These are phyloP conservation scores for Tringa solitaria DNA, from an alignment of 2,113 vertebrate species.

Conservation along the genomic window DNA sequence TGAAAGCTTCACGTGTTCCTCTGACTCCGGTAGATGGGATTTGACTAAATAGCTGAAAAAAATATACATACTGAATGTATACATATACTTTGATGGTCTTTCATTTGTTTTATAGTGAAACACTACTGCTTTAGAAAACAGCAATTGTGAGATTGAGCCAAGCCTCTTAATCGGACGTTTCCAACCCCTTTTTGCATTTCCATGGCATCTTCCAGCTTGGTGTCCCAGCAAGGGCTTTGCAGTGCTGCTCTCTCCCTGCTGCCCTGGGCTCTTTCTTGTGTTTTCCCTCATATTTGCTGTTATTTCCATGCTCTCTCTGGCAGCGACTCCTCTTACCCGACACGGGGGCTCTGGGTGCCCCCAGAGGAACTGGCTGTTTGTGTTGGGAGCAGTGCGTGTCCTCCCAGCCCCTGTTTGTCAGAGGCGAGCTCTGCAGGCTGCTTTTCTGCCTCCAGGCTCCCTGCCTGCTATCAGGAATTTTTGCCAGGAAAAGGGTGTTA, in stretches of 20 bases:
- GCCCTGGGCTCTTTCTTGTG: neutral
- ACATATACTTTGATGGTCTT: neutral
- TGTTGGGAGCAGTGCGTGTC: neutral
- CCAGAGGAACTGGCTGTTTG: neutral
- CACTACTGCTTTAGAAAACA: neutral
- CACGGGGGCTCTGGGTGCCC: neutral
- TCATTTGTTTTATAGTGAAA: neutral
- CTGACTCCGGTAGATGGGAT: neutral
- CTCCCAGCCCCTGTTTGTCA: rapidly evolving
- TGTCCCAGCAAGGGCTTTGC: neutral
- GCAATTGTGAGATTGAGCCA: neutral
- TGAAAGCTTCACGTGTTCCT: neutral
- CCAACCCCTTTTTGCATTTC: neutral
- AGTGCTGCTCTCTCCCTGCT: neutral
- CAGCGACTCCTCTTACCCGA: neutral
- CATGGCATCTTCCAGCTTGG: neutral
- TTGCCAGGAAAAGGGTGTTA: neutral
- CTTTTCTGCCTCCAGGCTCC: rapidly evolving
- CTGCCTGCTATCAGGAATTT: neutral
- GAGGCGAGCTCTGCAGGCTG: neutral
- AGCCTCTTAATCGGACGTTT: neutral
- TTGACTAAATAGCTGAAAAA: slow-evolving; percentile 9
- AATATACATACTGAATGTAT: neutral
- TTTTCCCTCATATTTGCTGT: neutral
- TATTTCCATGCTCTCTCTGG: neutral